Base-by-base conservation (phyloP, 2,888 invertebrate genomes). In the Yponomeuta sedellus region DNA sequence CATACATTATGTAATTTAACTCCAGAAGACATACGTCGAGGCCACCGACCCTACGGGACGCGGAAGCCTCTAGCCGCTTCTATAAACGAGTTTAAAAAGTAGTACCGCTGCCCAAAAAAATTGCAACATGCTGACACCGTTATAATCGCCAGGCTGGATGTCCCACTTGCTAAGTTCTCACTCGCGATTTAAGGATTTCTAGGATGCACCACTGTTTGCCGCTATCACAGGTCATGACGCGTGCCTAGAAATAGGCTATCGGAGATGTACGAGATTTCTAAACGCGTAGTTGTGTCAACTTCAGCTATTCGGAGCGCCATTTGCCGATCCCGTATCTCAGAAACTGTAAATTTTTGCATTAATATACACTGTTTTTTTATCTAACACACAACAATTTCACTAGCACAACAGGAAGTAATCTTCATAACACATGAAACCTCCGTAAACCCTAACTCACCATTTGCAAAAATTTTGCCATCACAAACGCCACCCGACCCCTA, bases 401-500 rank as follows among this genome's bases (percentile, higher is more conserved):
- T 74, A 80, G 74, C 89, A 89, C 90, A 77, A 77, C 77, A 75
- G 75, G 74, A 82, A 81, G 81, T 81, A 74, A 79, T 83, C 78
- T 77, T 77, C 72, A 72, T 76, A 74, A 71, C 83, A 76, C 79
- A 81, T 82, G 78, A 81, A 80, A 82, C 81, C 77, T 81, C 58
- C 83, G 86, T 82, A 85, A 86, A 83, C 87, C 90, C 91, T 92
- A 92, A 94, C 94, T 94, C 93, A 94, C 94, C 94, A 94, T 93
- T 94, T 92, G 93, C 93, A 93, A 94, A 93, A 93, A 87, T 93
- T 94, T 94, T 94, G 94, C 94, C 94, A 94, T 94, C 93, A 94
- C 94, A 94, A 92, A 93, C 93, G 94, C 94, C 94, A 94, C 94
- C 93, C 94, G 94, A 93, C 94, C 93, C 94, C 94, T 93, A 93